Percentiles rank a stretch among this genome's conserved stretches.
Conservation (phyloP, 2,797 vertebrate species). For the Rhabdomys pumilio region DNA sequence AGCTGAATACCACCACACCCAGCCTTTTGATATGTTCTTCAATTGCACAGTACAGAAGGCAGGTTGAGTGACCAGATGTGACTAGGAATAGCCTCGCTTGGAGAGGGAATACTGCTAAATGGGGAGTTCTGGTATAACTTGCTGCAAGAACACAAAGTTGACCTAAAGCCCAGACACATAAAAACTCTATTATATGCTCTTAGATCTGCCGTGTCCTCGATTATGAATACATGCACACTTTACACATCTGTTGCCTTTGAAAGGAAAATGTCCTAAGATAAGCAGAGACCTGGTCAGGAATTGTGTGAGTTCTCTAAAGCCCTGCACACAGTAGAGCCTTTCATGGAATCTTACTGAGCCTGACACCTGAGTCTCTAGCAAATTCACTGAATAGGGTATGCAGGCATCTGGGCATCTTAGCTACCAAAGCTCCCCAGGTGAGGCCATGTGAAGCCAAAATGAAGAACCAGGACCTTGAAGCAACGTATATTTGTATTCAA, state of each 20-base stretch:
- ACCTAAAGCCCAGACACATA: background rate
- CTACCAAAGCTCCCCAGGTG: background rate
- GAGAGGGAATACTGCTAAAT: background rate
- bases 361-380: background rate
- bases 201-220: background rate
- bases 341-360: background rate
- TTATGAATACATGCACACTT: background rate
- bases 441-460: background rate
- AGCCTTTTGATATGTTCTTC: conserved; percentile 31
- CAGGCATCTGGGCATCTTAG: too few species aligned
- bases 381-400: background rate
- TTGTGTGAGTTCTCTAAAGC: background rate
- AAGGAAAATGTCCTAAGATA: background rate
- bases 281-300: background rate
- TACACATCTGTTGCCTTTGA: background rate
- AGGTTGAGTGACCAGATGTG: background rate
- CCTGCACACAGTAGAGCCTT: background rate
- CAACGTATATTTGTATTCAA: background rate
- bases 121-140: background rate
- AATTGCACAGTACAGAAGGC: conserved; percentile 47
- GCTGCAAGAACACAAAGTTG: background rate
- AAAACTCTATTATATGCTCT: background rate
- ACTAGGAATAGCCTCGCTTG: conserved; percentile 13
- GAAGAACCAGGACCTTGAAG: background rate
- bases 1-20: background rate